Evolutionary conservation across 2,797 vertebrate species (phyloP), one percentile per base, ranked within the genome.

Genomic region (Diplodus sargus): DNA sequence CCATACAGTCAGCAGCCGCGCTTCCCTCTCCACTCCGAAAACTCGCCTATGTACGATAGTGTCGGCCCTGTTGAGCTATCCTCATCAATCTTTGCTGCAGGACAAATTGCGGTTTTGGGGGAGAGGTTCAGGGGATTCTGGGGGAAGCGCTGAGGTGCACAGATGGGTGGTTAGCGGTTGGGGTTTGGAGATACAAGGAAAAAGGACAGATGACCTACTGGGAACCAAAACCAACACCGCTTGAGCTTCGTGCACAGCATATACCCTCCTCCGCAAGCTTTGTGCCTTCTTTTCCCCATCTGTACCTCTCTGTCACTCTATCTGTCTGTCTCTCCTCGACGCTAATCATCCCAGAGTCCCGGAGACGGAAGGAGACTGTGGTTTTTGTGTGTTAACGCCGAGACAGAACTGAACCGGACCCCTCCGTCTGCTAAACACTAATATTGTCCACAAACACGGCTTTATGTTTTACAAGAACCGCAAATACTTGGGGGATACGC

Each of bases 321-420:
- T 82, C 84, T 68, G 71, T 86, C 78, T 64, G 59, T 88, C 70
- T 78, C 70, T 78, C 58, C 62, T 63, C 25, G 61, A 85, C 79
- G 16, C 82, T 77, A 78, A 91, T 93, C 84, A 87, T 72, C 78
- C 43, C 69, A 20, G 70, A 39, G 85, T 82, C 76, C 74, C 39
- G 20, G 79, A 90, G 90, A 84, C 82, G 75, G 90, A 91, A 91
- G 90, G 91, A 89, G 91, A 91, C 91, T 91, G 91, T 86, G 91
- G 91, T 91, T 87, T 87, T 8, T 8, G 59, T 81, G 85, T 83
- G 76, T 87, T 89, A 91, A 91, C 89, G 74, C 70, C 67, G 85
- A 90, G 82, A 87, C 86, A 78, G 76, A 90, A 77, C 72, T 78
- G 53, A 87, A 78, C 76, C 10, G 61, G 85, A 91, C 82, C 84